Evolutionary conservation across 1,140 invertebrate genomes (phyloP), one percentile per base, ranked within the genome.

Genomic region (Rhagoletis pomonella): DNA sequence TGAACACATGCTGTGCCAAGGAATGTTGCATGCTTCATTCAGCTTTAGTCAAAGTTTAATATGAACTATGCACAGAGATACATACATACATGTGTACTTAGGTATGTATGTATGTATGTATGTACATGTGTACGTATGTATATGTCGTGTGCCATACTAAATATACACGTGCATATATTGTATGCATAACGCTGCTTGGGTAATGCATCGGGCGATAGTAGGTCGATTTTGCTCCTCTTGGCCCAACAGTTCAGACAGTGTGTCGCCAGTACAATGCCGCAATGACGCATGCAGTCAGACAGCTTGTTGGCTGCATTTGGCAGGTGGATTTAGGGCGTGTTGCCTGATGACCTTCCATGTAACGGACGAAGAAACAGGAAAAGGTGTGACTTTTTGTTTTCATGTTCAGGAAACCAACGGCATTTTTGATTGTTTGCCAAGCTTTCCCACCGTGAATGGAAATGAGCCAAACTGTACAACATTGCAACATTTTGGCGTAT

Each of bases 1-100:
- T 81, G 73, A 55, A 47, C 39, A 55, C 73, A 81, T 58, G 55
- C 73, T 55, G 73, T 55, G 73, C 73, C 47, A n/a, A n/a, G n/a
- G n/a, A n/a, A n/a, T n/a, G n/a, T n/a, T n/a, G n/a, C n/a, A n/a
- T n/a, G n/a, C n/a, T n/a, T 12, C 73, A 81, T 73, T 44, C 67
- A 44, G 50, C 50, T 55, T 55, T 55, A 6, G 4, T 55, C 50
- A 55, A 55, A 55, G 4, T 14, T 42, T n/a, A n/a, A n/a, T n/a
- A n/a, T n/a, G n/a, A 29, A 29, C 29, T 29, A 29, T 29, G 29
- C 1, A 29, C 29, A 29, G 29, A 29, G 29, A 29, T 29, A 0
- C 29, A 29, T 29, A 29, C 29, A 29, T 29, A 1, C 29, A 29
- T 29, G 29, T 29, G 6, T 47, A 39, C 17, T 17, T 62, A 62